Percentiles rank a stretch among this genome's conserved stretches.
These are phyloP conservation scores for Promerops cafer DNA, from an alignment of 2,113 vertebrate species.

Conservation along the genomic window DNA sequence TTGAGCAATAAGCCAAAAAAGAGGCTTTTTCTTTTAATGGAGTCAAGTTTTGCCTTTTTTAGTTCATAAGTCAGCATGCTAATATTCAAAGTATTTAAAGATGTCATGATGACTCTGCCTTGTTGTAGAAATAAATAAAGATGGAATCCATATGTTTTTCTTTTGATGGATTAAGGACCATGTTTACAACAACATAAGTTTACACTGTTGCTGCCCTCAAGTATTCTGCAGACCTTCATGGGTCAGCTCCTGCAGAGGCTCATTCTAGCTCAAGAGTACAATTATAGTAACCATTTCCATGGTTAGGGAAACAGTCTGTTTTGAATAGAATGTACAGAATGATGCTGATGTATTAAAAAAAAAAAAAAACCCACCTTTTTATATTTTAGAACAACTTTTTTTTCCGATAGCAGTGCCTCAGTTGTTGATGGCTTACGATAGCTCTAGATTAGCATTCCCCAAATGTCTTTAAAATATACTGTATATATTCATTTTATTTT, in stretches of 20 bases:
- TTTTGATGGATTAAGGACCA: conserved; percentile 53
- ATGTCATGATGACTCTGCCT: conserved; percentile 47
- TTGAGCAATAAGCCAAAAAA: not conserved
- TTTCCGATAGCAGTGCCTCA: not conserved
- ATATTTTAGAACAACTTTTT: not conserved
- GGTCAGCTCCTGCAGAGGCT: conserved; percentile 56
- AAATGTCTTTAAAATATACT: not conserved
- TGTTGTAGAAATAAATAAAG: conserved; percentile 56
- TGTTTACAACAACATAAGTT: conserved; percentile 65
- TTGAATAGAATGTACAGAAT: not conserved
- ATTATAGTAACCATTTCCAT: conserved; percentile 37
- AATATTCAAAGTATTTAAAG: conserved; percentile 58
- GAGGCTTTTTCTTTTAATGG: not conserved
- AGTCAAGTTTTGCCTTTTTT: conserved; percentile 30
- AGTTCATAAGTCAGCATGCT: conserved; percentile 10
- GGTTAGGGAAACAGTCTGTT: not conserved
- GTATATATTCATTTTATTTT: not conserved
- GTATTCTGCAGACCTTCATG: conserved; percentile 38
- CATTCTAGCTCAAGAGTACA: conserved; percentile 33
- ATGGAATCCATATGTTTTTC: conserved; percentile 56
- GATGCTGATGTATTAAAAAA: no score
- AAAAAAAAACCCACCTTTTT: not conserved
- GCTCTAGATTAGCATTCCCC: not conserved
- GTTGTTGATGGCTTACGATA: not conserved
- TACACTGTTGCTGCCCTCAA: conserved; percentile 52